Conservation (phyloP, 2,113 vertebrate genomes). For the Anhinga rufa region DNA sequence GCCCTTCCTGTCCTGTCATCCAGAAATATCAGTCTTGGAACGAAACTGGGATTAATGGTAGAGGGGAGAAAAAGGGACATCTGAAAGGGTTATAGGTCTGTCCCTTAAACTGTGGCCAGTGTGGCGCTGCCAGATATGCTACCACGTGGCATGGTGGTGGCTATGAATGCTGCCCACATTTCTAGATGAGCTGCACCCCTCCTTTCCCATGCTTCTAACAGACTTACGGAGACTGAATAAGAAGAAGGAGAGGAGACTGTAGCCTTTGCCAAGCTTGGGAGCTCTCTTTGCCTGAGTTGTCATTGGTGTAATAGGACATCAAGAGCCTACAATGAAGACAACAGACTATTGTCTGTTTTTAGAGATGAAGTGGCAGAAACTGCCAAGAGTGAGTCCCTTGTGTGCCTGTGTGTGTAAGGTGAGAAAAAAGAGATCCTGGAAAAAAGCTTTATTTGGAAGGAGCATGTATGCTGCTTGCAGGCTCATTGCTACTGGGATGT, state of each 20-base stretch:
- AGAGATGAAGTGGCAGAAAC: neutral
- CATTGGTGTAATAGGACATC: neutral
- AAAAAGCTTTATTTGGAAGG: conserved; percentile 2
- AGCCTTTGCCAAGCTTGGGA: neutral
- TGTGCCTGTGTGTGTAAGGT: neutral
- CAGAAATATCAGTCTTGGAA: neutral
- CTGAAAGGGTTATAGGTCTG: neutral
- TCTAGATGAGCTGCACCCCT: neutral
- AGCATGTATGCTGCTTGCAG: neutral
- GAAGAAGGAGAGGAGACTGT: neutral
- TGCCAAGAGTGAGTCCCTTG: neutral
- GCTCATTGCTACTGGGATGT: neutral
- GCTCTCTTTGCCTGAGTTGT: neutral
- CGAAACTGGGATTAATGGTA: neutral
- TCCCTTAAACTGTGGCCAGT: neutral
- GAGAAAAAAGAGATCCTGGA: neutral
- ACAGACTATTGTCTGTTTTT: neutral
- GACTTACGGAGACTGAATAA: neutral
- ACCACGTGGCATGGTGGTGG: fast-evolving
- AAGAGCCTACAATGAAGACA: neutral
- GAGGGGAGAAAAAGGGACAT: neutral
- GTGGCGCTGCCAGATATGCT: neutral
- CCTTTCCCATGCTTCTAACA: neutral
- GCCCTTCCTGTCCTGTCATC: neutral
- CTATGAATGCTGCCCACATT: neutral